Conservation (phyloP, 2,888 invertebrate species). For the Galerucella calmariensis region DNA sequence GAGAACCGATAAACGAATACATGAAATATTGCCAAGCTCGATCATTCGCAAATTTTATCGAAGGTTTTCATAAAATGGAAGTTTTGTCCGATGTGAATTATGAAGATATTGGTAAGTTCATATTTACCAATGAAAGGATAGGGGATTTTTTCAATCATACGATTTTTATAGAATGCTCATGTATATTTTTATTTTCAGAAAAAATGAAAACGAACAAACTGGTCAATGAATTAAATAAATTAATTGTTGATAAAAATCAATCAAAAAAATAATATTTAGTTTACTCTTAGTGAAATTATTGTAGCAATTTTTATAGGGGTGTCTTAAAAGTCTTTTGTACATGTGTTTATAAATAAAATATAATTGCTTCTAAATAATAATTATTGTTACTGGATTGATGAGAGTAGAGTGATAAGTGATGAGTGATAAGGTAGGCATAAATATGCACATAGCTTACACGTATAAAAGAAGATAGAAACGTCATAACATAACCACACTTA, state of each 20-base stretch:
- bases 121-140: too few species aligned
- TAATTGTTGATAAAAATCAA: constrained; percentile 30
- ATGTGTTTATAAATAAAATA: neutral
- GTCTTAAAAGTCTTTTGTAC: neutral
- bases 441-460: neutral
- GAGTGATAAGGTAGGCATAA: neutral
- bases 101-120: constrained; percentile 38
- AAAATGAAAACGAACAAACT: constrained; percentile 38
- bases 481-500: constrained; percentile 8
- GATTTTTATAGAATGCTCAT: neutral
- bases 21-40: constrained; percentile 28
- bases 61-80: constrained; percentile 38
- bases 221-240: constrained; percentile 39
- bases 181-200: constrained; percentile 36
- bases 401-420: neutral
- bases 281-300: neutral
- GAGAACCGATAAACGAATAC: constrained; percentile 27
- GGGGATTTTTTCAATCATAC: neutral
- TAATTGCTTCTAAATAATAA: neutral
- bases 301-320: neutral
- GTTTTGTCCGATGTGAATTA: constrained; percentile 35
- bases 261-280: constrained; percentile 2
- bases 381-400: neutral
- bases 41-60: constrained; percentile 33
- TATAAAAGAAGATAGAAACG: neutral